phyloP scores from a whole-genome alignment of 2,888 invertebrate species.

The Cerceris rybyensis region DNA sequence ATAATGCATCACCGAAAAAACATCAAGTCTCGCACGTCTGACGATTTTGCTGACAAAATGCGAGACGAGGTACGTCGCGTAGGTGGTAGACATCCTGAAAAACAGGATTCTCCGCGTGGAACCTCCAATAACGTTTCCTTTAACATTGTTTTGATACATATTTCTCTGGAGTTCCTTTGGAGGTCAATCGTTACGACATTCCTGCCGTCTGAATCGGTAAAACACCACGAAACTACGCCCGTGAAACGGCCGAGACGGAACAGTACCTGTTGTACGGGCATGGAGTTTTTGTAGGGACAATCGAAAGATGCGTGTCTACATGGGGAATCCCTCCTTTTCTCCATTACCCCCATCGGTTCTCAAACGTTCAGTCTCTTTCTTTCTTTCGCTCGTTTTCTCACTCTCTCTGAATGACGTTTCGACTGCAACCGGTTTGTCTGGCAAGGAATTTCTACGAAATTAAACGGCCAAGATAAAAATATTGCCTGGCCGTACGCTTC shows the following conservation, averaged over 20 bases:
- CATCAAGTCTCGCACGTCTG: no score
- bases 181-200: conserved; percentile 44
- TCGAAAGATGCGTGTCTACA: conserved; percentile 26
- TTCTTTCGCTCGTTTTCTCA: not conserved
- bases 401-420: conserved; percentile 58
- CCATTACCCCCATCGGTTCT: not conserved
- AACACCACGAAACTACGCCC: conserved; percentile 2
- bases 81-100: not conserved
- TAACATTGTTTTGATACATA: conserved; percentile 37
- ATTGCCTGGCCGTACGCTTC: conserved; percentile 30
- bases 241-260: conserved; percentile 11
- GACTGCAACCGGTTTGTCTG: conserved; percentile 60
- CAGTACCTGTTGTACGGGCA: conserved; percentile 49
- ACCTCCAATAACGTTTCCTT: conserved; percentile 21
- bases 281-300: conserved; percentile 29
- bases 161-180: conserved; percentile 17
- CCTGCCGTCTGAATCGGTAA: conserved; percentile 31
- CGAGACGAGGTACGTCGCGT: conserved; percentile 14
- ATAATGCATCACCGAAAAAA: no score
- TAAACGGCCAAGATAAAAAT: conserved; percentile 54
- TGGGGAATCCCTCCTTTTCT: conserved; percentile 20
- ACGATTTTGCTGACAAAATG: not conserved
- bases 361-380: not conserved
- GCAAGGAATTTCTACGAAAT: conserved; percentile 52
- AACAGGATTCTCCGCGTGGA: conserved; percentile 27